Evolutionary conservation across 2,888 invertebrate species (phyloP), one percentile per base, ranked within the genome.

Genomic region (Erynnis tages): DNA sequence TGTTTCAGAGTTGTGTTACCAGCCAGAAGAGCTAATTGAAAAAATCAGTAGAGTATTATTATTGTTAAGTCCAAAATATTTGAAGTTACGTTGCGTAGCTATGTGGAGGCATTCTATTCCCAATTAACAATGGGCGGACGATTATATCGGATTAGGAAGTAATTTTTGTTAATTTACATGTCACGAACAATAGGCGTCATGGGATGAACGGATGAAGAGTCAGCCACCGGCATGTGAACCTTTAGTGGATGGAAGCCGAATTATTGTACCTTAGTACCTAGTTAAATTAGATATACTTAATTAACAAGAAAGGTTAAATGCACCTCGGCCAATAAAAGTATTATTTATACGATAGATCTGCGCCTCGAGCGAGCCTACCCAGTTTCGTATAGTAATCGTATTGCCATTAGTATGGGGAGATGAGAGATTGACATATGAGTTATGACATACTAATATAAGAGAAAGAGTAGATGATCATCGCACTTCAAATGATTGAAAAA

Each of bases 101-200:
- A 35, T 35, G 35, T 35, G 2, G 17, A 2, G 21, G 21, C 23
- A 43, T 35, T 19, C 49, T 50, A 43, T 50, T 50, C 34, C 41
- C 34, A 43, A 50, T 49, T 43, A 50, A 50, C 49, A 50, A 50
- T 50, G 41, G 41, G 34, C 49, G 17, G 41, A 41, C 49, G 41
- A 43, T 57, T 56, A 76, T 78, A 82, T 84, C 79, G 69, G 79
- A 82, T 82, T 80, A 81, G 86, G 85, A 86, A 82, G 82, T 75
- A 57, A 74, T 81, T 73, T 77, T 75, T 76, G 43, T 50, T 44
- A 50, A 50, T 50, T 43, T 43, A 29, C 50, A 50, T 50, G 54
- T 56, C 57, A 57, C 48, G 35, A 48, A 43, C 47, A 57, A 58
- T 57, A 54, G 59, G 50, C 55, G 54, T 47, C 57, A 56, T 46